Percentiles rank a stretch among this genome's conserved stretches.
Evolutionary conservation across 2,797 vertebrate species (phyloP).

Genomic region (Lagorchestes hirsutus): DNA sequence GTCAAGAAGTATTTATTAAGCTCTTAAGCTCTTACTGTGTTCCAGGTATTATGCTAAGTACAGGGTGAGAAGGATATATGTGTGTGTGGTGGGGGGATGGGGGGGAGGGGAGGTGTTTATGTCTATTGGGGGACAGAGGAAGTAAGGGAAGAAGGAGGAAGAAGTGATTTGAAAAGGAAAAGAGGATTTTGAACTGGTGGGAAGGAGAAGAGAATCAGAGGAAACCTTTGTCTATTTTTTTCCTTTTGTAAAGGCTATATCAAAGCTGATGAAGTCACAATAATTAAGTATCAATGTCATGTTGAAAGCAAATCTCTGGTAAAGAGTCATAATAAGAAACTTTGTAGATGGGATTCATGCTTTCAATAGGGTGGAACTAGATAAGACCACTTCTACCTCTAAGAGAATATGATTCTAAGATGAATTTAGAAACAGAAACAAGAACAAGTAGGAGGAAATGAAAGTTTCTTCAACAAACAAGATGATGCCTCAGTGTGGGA

Average conservation of each 20-base stretch:
- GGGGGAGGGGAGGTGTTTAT: too few relatives aligned
- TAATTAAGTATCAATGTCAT: background rate
- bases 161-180: background rate
- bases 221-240: background rate
- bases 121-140: background rate
- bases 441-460: constrained; percentile 2
- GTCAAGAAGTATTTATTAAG: background rate
- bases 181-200: background rate
- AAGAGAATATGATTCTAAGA: background rate
- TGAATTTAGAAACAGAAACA: background rate
- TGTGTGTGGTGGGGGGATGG: background rate
- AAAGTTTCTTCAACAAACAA: constrained; percentile 1
- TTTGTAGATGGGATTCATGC: background rate
- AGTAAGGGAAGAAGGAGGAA: background rate
- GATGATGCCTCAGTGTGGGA: background rate
- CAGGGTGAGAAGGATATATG: background rate
- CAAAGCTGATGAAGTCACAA: background rate
- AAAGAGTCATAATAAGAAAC: background rate
- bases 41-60: background rate
- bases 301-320: background rate
- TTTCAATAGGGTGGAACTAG: background rate
- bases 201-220: background rate
- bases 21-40: background rate
- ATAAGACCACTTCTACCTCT: background rate
- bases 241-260: background rate